These are phyloP conservation scores for Helicoverpa armigera DNA, from an alignment of 1,140 invertebrate species.

Conservation along the genomic window DNA sequence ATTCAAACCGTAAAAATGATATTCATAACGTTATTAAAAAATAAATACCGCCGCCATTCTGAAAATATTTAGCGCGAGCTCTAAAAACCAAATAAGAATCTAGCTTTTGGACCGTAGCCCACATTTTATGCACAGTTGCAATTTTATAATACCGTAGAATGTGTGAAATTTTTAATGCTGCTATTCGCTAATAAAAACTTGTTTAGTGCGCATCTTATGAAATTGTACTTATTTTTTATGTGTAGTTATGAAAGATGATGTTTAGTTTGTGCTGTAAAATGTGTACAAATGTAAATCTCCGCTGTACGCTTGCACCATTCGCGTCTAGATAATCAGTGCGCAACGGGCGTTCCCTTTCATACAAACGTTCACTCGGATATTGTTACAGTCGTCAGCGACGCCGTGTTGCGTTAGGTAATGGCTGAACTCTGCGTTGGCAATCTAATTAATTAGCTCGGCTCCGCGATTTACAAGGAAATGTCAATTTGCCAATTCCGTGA, in stretches of 20 bases:
- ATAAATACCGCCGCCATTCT: slow-evolving; percentile 9
- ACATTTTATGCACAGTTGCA: slow-evolving; percentile 18
- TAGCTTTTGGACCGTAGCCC: slow-evolving; percentile 23
- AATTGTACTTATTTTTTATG: neutral
- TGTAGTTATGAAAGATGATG: no score
- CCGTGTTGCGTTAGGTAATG: slow-evolving; percentile 54
- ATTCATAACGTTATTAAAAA: slow-evolving; percentile 15
- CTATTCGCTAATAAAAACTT: neutral
- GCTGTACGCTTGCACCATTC: slow-evolving; percentile 22
- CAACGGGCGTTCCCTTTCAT: slow-evolving; percentile 57
- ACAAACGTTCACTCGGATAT: slow-evolving; percentile 52
- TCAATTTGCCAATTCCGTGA: slow-evolving; percentile 2
- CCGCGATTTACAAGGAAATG: neutral
- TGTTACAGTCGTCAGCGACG: slow-evolving; percentile 47
- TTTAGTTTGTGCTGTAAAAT: neutral
- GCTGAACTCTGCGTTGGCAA: slow-evolving; percentile 8
- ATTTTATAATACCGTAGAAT: slow-evolving; percentile 21
- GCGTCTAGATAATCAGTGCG: slow-evolving; percentile 54
- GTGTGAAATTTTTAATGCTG: neutral
- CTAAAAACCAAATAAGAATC: slow-evolving; percentile 26
- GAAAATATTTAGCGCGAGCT: slow-evolving; percentile 27
- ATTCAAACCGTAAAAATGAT: neutral
- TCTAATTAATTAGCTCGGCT: slow-evolving; percentile 25
- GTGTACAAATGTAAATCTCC: neutral
- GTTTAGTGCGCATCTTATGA: neutral